phyloP scores from a whole-genome alignment of 2,797 vertebrate species.

The Gymnothorax javanicus region DNA sequence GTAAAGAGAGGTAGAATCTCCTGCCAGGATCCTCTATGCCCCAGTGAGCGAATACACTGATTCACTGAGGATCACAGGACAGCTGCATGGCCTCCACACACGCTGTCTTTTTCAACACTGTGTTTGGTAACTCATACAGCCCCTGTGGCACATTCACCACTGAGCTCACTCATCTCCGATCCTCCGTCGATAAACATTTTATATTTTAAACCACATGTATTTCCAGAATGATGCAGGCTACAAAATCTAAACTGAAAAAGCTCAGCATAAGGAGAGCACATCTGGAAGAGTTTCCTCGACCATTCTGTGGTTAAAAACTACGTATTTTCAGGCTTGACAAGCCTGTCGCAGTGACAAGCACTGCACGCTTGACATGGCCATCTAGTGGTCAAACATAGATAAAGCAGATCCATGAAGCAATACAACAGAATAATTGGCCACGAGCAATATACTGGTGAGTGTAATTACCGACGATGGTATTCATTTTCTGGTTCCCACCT shows the following conservation, averaged over 20 bases:
- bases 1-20: constrained; percentile 25
- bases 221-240: neutral
- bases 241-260: neutral
- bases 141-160: neutral
- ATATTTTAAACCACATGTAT: neutral
- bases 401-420: neutral
- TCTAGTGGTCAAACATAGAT: neutral
- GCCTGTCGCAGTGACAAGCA: neutral
- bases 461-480: neutral
- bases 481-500: neutral
- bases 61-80: neutral
- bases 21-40: constrained; percentile 12
- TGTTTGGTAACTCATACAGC: neutral
- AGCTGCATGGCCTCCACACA: neutral
- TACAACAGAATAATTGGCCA: neutral
- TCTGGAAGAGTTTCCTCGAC: neutral
- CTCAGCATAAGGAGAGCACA: neutral
- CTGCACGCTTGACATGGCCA: neutral
- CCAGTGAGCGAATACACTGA: neutral
- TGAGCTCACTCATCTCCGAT: neutral
- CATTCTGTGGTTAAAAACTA: neutral
- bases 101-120: too few species aligned
- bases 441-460: neutral
- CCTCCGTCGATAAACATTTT: neutral
- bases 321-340: neutral